phyloP scores from a whole-genome alignment of 2,888 invertebrate species.

The Cabera pusaria region DNA sequence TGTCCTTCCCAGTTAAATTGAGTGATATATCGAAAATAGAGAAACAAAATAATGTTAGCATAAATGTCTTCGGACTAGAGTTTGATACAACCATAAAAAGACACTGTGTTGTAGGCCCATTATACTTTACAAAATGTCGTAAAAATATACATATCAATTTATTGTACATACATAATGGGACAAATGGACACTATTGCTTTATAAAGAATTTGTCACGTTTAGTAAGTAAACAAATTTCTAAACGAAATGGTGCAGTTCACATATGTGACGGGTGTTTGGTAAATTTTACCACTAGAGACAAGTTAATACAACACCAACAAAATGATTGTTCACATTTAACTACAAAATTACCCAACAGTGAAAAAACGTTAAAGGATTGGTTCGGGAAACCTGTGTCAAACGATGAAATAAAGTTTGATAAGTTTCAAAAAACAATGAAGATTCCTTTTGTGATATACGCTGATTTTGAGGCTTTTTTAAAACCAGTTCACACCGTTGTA shows the following conservation, averaged over 20 bases:
- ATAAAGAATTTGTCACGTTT: slow-evolving; percentile 12
- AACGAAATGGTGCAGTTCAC: slow-evolving; percentile 5
- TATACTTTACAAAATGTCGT: slow-evolving; percentile 1
- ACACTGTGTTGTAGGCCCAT: background rate
- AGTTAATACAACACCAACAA: slow-evolving; percentile 9
- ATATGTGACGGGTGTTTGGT: slow-evolving; percentile 15
- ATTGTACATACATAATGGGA: background rate
- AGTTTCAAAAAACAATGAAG: slow-evolving; percentile 11
- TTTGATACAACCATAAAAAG: background rate
- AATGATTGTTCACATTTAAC: slow-evolving; percentile 9
- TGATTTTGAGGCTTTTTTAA: slow-evolving; percentile 35
- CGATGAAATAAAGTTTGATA: slow-evolving; percentile 7
- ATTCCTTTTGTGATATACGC: slow-evolving; percentile 10
- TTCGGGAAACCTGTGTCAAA: slow-evolving; percentile 3
- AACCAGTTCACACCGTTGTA: slow-evolving; percentile 28
- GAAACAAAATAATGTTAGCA: slow-evolving; percentile 6
- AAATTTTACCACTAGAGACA: slow-evolving; percentile 7
- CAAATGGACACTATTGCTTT: slow-evolving; percentile 1
- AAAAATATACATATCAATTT: background rate
- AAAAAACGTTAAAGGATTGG: slow-evolving; percentile 7
- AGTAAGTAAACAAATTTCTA: slow-evolving; percentile 10
- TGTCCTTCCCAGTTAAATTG: slow-evolving; percentile 7
- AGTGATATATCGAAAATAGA: slow-evolving; percentile 7
- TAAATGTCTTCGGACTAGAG: slow-evolving; percentile 5
- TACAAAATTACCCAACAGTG: slow-evolving; percentile 8